Evolutionary conservation across 2,888 invertebrate species (phyloP), one percentile per base, ranked within the genome.

Genomic region (Spodoptera picta): DNA sequence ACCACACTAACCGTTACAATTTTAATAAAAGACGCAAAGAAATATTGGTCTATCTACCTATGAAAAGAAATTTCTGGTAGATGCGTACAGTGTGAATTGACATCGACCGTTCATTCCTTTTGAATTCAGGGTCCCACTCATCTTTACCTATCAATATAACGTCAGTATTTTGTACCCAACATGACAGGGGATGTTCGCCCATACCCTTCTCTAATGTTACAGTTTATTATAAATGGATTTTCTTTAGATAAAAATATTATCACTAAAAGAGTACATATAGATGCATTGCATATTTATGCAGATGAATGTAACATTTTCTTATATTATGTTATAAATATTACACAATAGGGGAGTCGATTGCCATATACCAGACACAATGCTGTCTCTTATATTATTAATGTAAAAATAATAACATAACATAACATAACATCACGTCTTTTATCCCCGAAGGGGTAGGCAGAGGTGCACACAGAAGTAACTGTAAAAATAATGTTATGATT

Each of bases 111-210:
- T 47, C 62, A 47, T 44, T 19, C 47, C n/a, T 56, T 19, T 69
- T 60, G 60, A 56, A 44, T 43, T 14, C 19, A 27, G 46, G n/a
- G 27, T 14, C 43, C 19, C 36, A 36, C 36, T 36, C 36, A 36
- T 50, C 41, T 4, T 43, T 12, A 12, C 54, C 50, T 50, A 60
- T 48, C 57, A 57, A 50, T 11, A 41, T 46, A 4, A 14, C 14
- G 50, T 47, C 56, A 60, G 73, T 73, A 70, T 70, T 68, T 69
- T 69, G 53, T 53, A 46, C 27, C 31, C 23, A n/a, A 42, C 49
- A 41, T 44, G 69, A 73, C 69, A 60, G 7, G 60, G 54, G 54
- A 50, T 24, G 19, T 41, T 51, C 36, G 45, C 12, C 60, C 52
- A 55, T 45, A 31, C 11, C 36, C 12, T n/a, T 19, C 19, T 36